Percentiles rank a stretch among this genome's conserved stretches.
Conservation (phyloP, 2,113 vertebrate genomes). For the Potamarius usumacintae region DNA sequence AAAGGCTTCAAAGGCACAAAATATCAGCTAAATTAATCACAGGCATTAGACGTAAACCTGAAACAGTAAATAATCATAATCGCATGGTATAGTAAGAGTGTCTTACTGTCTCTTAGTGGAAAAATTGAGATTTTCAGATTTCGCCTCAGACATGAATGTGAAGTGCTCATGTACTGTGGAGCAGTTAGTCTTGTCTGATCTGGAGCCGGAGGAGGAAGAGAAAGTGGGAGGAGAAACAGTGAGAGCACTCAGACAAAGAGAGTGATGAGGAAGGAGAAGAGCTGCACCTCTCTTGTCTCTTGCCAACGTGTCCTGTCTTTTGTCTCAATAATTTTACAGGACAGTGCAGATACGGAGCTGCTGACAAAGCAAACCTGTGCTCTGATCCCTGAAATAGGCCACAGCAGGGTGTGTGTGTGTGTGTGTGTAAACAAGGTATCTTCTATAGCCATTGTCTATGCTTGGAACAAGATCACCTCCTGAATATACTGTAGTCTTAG, state of each 20-base stretch:
- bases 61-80: not conserved
- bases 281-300: not conserved
- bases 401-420: conserved; percentile 43
- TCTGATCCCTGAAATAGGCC: conserved; percentile 46
- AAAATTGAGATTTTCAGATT: no score
- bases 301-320: not conserved
- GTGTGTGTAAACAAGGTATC: not conserved
- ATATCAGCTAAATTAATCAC: not conserved
- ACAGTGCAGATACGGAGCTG: not conserved
- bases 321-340: conserved; percentile 20
- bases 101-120: not conserved
- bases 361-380: conserved; percentile 27
- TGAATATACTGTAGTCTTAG: not conserved
- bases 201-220: no score
- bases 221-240: not conserved
- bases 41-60: not conserved
- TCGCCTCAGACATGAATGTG: not conserved
- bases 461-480: not conserved
- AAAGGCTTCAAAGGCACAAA: not conserved
- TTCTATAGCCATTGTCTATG: not conserved
- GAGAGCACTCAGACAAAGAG: conserved; percentile 6
- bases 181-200: not conserved
- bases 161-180: not conserved
- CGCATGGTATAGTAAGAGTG: not conserved
- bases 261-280: conserved; percentile 27